These are phyloP conservation scores for Trichomalopsis sarcophagae DNA, from an alignment of 1,140 invertebrate species.

Conservation along the genomic window DNA sequence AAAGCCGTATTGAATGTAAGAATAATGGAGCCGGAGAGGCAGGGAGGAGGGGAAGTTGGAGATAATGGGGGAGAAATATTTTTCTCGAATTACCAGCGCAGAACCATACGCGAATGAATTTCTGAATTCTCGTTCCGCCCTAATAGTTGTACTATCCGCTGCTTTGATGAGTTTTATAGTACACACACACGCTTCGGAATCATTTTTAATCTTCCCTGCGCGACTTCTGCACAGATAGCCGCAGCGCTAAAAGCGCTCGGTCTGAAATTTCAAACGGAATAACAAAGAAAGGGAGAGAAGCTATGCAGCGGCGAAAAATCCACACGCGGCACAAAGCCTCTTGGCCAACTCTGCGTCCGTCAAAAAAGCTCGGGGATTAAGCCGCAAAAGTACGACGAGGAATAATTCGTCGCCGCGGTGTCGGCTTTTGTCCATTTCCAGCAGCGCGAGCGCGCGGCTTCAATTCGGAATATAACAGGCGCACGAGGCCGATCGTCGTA, in stretches of 20 bases:
- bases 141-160: too few species aligned
- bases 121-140: too few species aligned
- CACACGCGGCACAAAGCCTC: too few species aligned
- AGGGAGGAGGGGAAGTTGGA: not conserved
- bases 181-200: not conserved
- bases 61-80: conserved; percentile 40
- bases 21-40: conserved; percentile 21
- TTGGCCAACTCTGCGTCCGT: not conserved
- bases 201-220: not conserved
- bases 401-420: not conserved
- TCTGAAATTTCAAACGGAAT: too few species aligned
- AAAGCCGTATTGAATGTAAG: conserved; percentile 34
- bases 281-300: conserved; percentile 20
- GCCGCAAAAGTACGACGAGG: not conserved
- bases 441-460: not conserved
- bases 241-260: too few species aligned
- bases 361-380: not conserved
- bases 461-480: not conserved
- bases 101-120: too few species aligned
- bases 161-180: too few species aligned
- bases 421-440: not conserved
- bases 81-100: not conserved
- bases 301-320: not conserved
- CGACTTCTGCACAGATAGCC: too few species aligned
- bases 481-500: not conserved